Evolutionary conservation across 2,888 invertebrate species (phyloP), one percentile per base, ranked within the genome.

Genomic region (Sinhomidia bicolor): DNA sequence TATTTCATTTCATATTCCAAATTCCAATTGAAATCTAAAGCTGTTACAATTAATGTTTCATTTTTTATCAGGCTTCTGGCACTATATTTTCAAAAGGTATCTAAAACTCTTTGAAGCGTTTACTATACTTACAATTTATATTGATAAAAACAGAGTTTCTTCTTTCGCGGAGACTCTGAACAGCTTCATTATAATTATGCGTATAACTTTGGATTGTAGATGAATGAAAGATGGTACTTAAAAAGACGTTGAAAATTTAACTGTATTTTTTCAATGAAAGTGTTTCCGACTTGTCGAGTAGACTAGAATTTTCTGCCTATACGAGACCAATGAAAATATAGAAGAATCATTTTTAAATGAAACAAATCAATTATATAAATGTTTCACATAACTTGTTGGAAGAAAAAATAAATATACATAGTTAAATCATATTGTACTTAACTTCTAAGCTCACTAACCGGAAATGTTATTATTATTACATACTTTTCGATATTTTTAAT

Each of bases 361-460:
- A 6, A 17, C 4, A 36, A 36, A 36, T 4, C 36, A 4, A 36
- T 36, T 36, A 36, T 36, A 36, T 36, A 36, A 36, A 36, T 9
- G 4, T 6, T 36, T 36, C 5, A 36, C 36, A 36, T n/a, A n/a
- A n/a, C n/a, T n/a, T n/a, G n/a, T n/a, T 1, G 36, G n/a, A 32
- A 32, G 36, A 65, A 65, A 20, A 65, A 65, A 36, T 36, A 65
- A 29, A 36, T 14, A 17, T 36, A 65, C 1, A 65, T 32, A n/a
- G 2, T 36, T n/a, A 65, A 29, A 32, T 17, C 20, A 62, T 29
- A 65, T 65, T 36, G 65, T 65, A 65, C 65, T 65, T 32, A 65
- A 65, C 65, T 36, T 36, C 65, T 32, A 65, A 65, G 62, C 62
- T 62, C 65, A 65, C 65, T 65, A 65, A 65, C 29, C 32, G 65